Conservation (phyloP, 2,113 vertebrate species). For the Marmota flaviventris region DNA sequence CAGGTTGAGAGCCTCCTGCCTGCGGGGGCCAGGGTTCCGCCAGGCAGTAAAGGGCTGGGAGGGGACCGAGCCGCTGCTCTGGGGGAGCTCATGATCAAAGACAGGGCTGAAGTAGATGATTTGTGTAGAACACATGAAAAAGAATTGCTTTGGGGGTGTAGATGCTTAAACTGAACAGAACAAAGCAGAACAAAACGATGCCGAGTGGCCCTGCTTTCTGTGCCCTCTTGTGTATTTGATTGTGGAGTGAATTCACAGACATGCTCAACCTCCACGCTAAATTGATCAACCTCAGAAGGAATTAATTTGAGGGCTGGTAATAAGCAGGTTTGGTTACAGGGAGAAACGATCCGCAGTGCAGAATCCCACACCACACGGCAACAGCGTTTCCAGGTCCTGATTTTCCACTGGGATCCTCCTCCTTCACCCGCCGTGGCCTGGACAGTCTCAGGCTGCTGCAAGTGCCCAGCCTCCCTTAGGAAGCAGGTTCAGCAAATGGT, state of each 20-base stretch:
- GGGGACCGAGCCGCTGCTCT: background rate
- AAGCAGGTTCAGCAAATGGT: background rate
- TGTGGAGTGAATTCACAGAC: background rate
- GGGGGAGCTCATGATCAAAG: background rate
- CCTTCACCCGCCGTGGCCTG: accelerated
- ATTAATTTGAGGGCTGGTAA: constrained; percentile 20
- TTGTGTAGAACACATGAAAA: background rate
- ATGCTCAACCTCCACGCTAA: background rate
- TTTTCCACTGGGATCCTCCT: accelerated
- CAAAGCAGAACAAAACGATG: background rate
- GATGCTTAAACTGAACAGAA: constrained; percentile 19
- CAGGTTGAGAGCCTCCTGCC: background rate
- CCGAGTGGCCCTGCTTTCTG: background rate
- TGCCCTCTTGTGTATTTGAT: background rate
- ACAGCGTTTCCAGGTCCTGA: background rate
- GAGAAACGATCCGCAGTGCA: background rate
- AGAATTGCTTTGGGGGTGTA: background rate
- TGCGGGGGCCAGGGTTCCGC: background rate
- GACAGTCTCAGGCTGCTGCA: background rate
- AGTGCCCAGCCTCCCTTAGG: background rate
- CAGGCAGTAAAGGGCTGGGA: background rate
- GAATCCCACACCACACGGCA: background rate
- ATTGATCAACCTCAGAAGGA: background rate
- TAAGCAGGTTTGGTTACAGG: background rate
- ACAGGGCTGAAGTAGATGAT: background rate